phyloP scores from a whole-genome alignment of 2,888 invertebrate species.

The Sturmia bella region DNA sequence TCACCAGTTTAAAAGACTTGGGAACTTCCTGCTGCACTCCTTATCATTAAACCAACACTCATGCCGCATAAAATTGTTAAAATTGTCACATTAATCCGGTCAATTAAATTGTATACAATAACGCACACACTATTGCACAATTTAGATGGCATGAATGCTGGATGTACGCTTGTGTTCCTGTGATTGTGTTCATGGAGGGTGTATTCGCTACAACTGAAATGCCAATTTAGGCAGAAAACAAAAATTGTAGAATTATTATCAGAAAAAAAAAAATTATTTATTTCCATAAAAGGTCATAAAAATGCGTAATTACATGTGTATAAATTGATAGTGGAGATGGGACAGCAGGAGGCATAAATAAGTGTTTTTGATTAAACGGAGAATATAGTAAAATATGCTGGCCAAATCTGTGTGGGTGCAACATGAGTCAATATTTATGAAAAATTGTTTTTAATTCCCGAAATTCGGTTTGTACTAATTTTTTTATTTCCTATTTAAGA shows the following conservation, averaged over 20 bases:
- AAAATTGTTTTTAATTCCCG: no score
- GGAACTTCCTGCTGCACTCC: not conserved
- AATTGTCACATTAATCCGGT: slow-evolving; percentile 12
- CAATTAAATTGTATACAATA: slow-evolving; percentile 28
- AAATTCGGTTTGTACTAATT: no score
- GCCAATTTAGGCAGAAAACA: not conserved
- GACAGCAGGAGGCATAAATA: not conserved
- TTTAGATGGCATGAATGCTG: not conserved
- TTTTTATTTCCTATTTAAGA: no score
- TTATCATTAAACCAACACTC: not conserved
- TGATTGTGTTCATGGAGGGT: not conserved
- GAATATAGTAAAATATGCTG: no score
- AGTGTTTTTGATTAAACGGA: slow-evolving; percentile 6
- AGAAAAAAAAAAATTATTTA: slow-evolving; percentile 8
- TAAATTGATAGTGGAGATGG: not conserved
- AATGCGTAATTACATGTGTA: not conserved
- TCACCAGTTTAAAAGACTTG: not conserved
- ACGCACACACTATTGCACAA: not conserved
- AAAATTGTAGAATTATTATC: slow-evolving; percentile 28
- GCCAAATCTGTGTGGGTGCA: no score
- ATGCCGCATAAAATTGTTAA: not conserved
- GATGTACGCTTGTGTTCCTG: not conserved
- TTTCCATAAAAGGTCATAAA: slow-evolving; percentile 33
- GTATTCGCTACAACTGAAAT: slow-evolving; percentile 3
- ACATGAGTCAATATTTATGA: no score